phyloP scores from a whole-genome alignment of 2,888 invertebrate species.

The Halictus ligatus region DNA sequence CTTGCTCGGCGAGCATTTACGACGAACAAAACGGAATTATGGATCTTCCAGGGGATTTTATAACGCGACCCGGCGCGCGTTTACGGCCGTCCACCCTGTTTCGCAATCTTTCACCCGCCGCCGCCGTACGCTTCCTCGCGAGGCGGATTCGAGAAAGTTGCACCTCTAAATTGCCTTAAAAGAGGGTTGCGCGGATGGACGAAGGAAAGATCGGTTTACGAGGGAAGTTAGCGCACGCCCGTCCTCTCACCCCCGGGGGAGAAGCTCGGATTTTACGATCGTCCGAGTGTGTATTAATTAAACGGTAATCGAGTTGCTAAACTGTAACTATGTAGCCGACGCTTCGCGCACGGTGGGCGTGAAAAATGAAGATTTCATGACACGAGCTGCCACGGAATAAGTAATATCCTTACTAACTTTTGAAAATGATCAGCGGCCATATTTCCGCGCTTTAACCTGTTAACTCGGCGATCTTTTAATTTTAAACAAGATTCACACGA shows the following conservation, averaged over 20 bases:
- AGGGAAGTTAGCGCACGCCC: conserved; percentile 16
- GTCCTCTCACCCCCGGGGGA: not conserved
- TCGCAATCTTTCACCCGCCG: conserved; percentile 6
- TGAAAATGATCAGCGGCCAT: not conserved
- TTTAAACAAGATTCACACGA: not conserved
- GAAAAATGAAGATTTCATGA: conserved; percentile 12
- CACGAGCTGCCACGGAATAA: not conserved
- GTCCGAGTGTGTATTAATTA: conserved; percentile 38
- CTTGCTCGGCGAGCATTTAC: not conserved
- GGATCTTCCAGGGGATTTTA: not conserved
- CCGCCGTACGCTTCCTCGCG: not conserved
- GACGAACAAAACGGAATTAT: not conserved
- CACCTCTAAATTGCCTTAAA: conserved; percentile 26
- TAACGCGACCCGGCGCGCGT: not conserved
- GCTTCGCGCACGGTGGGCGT: not conserved
- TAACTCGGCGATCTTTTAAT: not conserved
- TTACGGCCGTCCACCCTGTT: not conserved
- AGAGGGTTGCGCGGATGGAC: not conserved
- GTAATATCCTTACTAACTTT: not conserved
- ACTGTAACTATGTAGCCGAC: not conserved
- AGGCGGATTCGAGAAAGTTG: conserved; percentile 18
- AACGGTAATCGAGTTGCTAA: conserved; percentile 37
- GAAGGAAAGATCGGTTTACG: conserved; percentile 34
- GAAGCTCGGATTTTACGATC: conserved; percentile 40
- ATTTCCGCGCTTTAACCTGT: not conserved